Conservation (phyloP, 2,113 vertebrate species). For the Lutjanus erythropterus region DNA sequence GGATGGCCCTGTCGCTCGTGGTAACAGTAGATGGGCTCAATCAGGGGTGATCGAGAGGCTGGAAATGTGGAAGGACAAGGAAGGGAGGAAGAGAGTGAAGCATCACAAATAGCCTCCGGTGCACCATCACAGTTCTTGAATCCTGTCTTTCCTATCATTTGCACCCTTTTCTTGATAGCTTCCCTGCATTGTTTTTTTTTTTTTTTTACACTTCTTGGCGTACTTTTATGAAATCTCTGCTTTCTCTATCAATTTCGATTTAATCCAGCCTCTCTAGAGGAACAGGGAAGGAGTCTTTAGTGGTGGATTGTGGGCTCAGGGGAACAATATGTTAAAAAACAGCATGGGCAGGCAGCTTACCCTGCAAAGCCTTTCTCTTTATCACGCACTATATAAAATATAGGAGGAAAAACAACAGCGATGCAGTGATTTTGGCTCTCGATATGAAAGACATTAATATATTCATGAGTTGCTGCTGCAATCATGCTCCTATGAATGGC, state of each 20-base stretch:
- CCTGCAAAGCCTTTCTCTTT: slow-evolving; percentile 20
- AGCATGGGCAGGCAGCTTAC: not conserved
- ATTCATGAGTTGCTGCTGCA: slow-evolving; percentile 66
- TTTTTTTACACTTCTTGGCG: not conserved
- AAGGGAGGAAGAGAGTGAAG: slow-evolving; percentile 24
- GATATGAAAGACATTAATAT: slow-evolving; percentile 65
- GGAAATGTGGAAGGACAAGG: slow-evolving; percentile 51
- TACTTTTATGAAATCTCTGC: not conserved
- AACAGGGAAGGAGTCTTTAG: not conserved
- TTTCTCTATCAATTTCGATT: slow-evolving; percentile 2
- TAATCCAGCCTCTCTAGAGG: not conserved
- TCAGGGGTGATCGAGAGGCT: slow-evolving; percentile 42
- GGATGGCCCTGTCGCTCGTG: slow-evolving; percentile 17
- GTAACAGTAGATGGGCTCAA: slow-evolving; percentile 57
- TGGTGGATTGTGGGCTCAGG: not conserved
- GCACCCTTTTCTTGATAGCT: not conserved
- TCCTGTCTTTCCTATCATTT: not conserved
- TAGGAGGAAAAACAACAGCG: slow-evolving; percentile 49
- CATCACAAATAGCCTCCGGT: slow-evolving; percentile 45
- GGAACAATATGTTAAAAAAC: slow-evolving; percentile 33
- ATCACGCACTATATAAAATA: slow-evolving; percentile 45
- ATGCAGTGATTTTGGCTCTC: slow-evolving; percentile 38
- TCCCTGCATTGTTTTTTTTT: slow-evolving; percentile 8
- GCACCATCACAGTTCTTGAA: slow-evolving; percentile 22
- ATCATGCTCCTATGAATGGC: slow-evolving; percentile 62